phyloP scores from a whole-genome alignment of 2,797 vertebrate genomes.

The Champsocephalus esox region DNA sequence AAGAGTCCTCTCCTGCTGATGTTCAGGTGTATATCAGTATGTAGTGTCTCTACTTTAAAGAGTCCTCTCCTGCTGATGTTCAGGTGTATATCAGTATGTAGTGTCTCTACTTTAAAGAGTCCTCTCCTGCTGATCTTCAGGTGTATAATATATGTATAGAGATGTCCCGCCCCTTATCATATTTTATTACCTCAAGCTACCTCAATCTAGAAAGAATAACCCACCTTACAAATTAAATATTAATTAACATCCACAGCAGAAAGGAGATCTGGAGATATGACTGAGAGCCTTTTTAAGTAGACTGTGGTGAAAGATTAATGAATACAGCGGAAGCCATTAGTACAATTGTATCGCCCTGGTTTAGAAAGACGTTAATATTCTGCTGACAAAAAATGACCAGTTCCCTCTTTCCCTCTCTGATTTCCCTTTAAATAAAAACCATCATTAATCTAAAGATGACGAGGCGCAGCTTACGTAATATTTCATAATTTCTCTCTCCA shows the following conservation, averaged over 20 bases:
- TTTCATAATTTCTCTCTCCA: slow-evolving; percentile 1
- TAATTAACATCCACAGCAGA: neutral
- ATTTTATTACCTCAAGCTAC: neutral
- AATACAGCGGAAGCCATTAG: slow-evolving; percentile 37
- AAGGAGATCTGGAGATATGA: slow-evolving; percentile 14
- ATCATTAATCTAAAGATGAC: slow-evolving; percentile 48
- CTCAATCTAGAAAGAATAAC: neutral
- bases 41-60: too few species aligned
- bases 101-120: too few species aligned
- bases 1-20: too few species aligned
- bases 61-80: too few species aligned
- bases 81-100: too few species aligned
- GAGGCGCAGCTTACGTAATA: slow-evolving; percentile 50
- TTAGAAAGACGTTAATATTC: slow-evolving; percentile 28
- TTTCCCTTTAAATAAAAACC: slow-evolving; percentile 35
- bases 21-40: too few species aligned
- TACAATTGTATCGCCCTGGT: slow-evolving; percentile 19
- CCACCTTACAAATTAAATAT: neutral
- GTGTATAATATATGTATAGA: too few species aligned
- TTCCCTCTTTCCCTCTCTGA: neutral
- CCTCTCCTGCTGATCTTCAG: too few species aligned
- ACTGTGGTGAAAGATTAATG: slow-evolving; percentile 30
- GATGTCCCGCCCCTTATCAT: too few species aligned
- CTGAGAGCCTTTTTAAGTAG: neutral
- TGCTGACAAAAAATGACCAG: slow-evolving; percentile 25